Conservation (phyloP, 2,113 vertebrate genomes). For the Camelus dromedarius region DNA sequence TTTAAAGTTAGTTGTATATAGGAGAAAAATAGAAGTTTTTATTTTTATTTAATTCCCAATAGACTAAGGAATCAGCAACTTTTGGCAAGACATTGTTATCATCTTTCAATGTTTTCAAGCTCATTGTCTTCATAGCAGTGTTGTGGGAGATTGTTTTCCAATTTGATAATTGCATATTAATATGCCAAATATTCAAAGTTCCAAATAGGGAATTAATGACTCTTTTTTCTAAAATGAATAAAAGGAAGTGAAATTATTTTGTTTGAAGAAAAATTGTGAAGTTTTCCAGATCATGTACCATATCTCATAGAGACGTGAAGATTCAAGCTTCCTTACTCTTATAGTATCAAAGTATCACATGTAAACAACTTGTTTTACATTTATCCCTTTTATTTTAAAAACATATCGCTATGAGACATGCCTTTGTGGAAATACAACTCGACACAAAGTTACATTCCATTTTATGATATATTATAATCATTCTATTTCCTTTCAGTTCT, state of each 20-base stretch:
- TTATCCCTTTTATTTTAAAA: background rate
- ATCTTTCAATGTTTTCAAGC: background rate
- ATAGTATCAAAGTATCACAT: background rate
- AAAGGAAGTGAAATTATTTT: background rate
- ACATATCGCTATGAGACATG: background rate
- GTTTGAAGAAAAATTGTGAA: background rate
- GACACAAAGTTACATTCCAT: constrained; percentile 10
- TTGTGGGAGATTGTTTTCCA: background rate
- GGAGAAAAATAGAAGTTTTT: background rate
- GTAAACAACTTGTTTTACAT: background rate
- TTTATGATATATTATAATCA: constrained; percentile 32
- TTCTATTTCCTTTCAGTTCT: constrained; percentile 59
- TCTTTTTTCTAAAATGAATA: background rate
- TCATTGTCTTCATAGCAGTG: background rate
- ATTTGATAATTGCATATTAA: background rate
- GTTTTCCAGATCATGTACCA: background rate
- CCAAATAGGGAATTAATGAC: background rate
- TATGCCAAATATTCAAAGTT: background rate
- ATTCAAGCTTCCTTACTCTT: background rate
- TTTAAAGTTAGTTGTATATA: background rate
- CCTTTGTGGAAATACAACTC: background rate
- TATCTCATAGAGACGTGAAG: background rate
- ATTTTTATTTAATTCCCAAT: background rate
- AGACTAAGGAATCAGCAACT: background rate
- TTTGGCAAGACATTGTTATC: background rate